Evolutionary conservation across 2,113 vertebrate species (phyloP).

Genomic region (Anoura caudifer): DNA sequence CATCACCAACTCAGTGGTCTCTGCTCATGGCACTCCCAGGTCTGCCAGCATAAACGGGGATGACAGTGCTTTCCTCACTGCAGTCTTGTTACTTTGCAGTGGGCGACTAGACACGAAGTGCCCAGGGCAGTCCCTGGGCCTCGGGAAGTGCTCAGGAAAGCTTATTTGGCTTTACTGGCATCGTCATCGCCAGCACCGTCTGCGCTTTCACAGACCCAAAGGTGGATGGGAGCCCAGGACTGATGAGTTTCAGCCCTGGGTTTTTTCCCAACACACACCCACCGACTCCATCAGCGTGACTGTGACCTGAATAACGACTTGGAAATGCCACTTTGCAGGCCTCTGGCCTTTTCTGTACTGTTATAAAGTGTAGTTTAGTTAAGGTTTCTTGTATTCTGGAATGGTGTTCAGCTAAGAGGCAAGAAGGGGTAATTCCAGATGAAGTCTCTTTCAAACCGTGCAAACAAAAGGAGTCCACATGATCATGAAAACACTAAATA

Average conservation of each 20-base stretch:
- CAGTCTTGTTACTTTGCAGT: too few relatives aligned
- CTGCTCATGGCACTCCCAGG: neutral
- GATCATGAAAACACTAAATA: neutral
- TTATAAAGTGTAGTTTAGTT: neutral
- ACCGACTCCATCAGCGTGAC: neutral
- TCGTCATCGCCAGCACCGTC: fast-evolving
- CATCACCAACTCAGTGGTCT: fast-evolving
- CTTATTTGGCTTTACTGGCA: neutral
- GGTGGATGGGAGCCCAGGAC: neutral
- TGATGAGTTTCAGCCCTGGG: neutral
- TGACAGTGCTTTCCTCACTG: fast-evolving
- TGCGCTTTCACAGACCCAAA: fast-evolving
- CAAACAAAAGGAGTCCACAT: neutral
- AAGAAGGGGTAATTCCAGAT: neutral
- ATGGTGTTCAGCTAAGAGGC: neutral
- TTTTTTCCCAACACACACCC: neutral
- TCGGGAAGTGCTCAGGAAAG: neutral
- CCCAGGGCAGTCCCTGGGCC: neutral
- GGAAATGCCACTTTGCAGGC: neutral
- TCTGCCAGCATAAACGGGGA: fast-evolving
- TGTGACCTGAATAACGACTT: neutral
- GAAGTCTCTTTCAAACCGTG: neutral
- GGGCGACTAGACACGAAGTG: fast-evolving
- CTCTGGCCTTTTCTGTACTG: neutral
- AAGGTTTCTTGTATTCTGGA: neutral